Evolutionary conservation across 2,888 invertebrate genomes (phyloP).

Genomic region (Epistrophe eligans): DNA sequence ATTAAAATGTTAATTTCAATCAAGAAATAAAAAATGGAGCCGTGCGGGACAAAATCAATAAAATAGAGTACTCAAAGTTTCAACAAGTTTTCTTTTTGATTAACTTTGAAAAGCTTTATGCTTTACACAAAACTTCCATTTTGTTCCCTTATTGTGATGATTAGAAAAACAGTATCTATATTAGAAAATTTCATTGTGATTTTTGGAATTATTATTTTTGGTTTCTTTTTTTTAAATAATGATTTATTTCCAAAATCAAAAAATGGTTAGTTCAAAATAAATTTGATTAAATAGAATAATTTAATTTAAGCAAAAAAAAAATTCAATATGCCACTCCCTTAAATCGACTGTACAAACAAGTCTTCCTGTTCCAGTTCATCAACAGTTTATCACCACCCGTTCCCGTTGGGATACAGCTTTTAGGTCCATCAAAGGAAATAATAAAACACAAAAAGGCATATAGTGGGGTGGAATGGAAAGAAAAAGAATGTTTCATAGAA

Average conservation of each 20-base stretch:
- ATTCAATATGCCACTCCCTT: slow-evolving; percentile 54
- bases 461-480: background rate
- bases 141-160: slow-evolving; percentile 18
- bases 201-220: background rate
- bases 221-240: background rate
- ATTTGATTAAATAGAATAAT: background rate
- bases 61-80: slow-evolving; percentile 43
- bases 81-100: slow-evolving; percentile 64
- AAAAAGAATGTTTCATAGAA: slow-evolving; percentile 17
- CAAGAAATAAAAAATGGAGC: slow-evolving; percentile 10
- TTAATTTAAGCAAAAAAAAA: background rate
- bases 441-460: slow-evolving; percentile 12
- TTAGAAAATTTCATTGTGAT: slow-evolving; percentile 6
- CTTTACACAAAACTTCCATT: background rate
- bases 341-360: slow-evolving; percentile 19
- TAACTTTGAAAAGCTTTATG: slow-evolving; percentile 39
- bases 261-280: background rate
- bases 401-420: slow-evolving; percentile 8
- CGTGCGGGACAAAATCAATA: slow-evolving; percentile 51
- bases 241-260: background rate
- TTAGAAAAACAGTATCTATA: slow-evolving; percentile 1
- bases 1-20: slow-evolving; percentile 1
- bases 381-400: background rate
- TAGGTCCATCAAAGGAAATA: background rate
- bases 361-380: slow-evolving; percentile 16